These are phyloP conservation scores for Erebia epiphron DNA, from an alignment of 2,888 invertebrate species.

Conservation along the genomic window DNA sequence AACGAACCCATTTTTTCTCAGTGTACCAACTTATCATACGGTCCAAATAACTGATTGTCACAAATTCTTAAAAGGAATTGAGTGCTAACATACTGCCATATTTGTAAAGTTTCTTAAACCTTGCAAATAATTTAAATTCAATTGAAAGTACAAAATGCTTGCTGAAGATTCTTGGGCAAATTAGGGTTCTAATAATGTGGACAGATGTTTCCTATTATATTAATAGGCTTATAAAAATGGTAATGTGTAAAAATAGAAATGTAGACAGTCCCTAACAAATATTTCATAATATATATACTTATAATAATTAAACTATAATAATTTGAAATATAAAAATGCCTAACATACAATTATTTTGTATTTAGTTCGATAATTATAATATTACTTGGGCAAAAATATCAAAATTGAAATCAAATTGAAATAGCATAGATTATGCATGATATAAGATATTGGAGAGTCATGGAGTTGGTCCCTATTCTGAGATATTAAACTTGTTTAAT, in stretches of 20 bases:
- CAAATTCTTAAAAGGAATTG: conserved; percentile 71
- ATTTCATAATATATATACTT: no score
- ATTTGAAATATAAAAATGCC: not conserved
- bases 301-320: no score
- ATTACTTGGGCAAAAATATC: no score
- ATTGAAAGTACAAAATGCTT: conserved; percentile 28
- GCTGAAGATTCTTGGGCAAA: conserved; percentile 12
- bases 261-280: not conserved
- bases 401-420: not conserved
- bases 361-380: not conserved
- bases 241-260: not conserved
- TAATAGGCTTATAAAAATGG: not conserved
- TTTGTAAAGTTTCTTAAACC: conserved; percentile 50
- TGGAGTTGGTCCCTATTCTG: not conserved
- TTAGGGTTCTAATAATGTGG: not conserved
- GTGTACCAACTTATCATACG: conserved; percentile 43
- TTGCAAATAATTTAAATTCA: conserved; percentile 6
- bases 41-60: conserved; percentile 47
- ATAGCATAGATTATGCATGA: not conserved
- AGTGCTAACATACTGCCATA: conserved; percentile 79
- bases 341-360: not conserved
- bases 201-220: not conserved
- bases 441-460: not conserved
- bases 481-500: not conserved
- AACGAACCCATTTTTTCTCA: conserved; percentile 47